Evolutionary conservation across 2,797 vertebrate genomes (phyloP).

Genomic region (Acomys russatus): DNA sequence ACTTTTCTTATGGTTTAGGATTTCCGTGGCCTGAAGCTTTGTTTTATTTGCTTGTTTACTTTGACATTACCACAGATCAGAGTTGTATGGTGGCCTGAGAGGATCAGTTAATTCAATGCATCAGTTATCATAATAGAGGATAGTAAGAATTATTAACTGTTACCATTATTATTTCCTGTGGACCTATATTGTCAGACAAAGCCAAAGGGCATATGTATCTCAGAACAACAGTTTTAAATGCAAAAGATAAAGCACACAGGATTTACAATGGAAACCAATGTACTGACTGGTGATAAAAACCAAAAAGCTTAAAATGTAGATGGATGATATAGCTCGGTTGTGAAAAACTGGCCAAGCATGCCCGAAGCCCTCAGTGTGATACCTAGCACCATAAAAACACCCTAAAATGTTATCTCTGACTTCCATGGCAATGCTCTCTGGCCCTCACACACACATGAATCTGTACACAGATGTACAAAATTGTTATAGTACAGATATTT

Average conservation of each 20-base stretch:
- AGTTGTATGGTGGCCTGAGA: neutral
- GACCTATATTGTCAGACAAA: neutral
- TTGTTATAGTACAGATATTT: neutral
- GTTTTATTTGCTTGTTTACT: neutral
- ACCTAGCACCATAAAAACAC: neutral
- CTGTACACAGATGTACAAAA: neutral
- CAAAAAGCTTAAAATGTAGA: neutral
- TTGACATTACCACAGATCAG: neutral
- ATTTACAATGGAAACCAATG: conserved; percentile 2
- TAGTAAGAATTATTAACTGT: neutral
- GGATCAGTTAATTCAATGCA: conserved; percentile 29
- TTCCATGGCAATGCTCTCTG: neutral
- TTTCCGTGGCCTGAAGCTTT: conserved; percentile 17
- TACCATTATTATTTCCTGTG: neutral
- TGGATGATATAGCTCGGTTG: neutral
- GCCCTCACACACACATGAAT: neutral
- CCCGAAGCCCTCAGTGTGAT: neutral
- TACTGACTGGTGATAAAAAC: neutral
- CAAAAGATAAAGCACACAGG: neutral
- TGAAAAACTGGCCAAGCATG: neutral
- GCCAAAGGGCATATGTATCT: neutral
- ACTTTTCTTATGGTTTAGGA: conserved; percentile 27
- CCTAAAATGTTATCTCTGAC: neutral
- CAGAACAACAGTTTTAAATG: conserved; percentile 43
- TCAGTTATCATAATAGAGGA: neutral